Evolutionary conservation across 2,888 invertebrate genomes (phyloP).

Genomic region (Plagodis dolabraria): DNA sequence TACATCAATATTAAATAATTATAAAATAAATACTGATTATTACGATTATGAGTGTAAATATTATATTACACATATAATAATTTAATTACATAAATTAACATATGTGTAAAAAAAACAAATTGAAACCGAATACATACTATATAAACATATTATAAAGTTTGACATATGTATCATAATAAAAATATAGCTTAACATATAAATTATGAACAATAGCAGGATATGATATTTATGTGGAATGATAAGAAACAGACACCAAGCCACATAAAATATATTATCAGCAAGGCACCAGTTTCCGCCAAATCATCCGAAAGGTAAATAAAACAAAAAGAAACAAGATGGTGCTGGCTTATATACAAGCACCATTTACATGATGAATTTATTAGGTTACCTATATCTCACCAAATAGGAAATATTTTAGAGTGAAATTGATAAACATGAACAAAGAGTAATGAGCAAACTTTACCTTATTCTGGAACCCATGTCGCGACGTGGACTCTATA

Average conservation of each 20-base stretch:
- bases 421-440: constrained; percentile 19
- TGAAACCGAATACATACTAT: no score
- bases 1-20: no score
- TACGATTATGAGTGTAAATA: no score
- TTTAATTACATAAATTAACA: no score
- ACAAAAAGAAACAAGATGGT: constrained; percentile 23
- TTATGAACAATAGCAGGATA: constrained; percentile 20
- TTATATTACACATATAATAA: no score
- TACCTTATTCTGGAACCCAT: constrained; percentile 82
- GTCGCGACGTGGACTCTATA: constrained; percentile 70
- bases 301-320: constrained; percentile 20
- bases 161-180: no score
- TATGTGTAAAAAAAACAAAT: no score
- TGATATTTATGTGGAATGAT: not conserved
- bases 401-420: constrained; percentile 3
- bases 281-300: constrained; percentile 7
- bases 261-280: constrained; percentile 5
- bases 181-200: not conserved
- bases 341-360: no score
- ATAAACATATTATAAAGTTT: no score
- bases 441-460: constrained; percentile 20
- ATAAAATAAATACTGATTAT: no score
- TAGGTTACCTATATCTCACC: not conserved
- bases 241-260: constrained; percentile 9
- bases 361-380: constrained; percentile 1